These are phyloP conservation scores for Typhlomys cinereus DNA, from an alignment of 2,113 vertebrate genomes.

Conservation along the genomic window DNA sequence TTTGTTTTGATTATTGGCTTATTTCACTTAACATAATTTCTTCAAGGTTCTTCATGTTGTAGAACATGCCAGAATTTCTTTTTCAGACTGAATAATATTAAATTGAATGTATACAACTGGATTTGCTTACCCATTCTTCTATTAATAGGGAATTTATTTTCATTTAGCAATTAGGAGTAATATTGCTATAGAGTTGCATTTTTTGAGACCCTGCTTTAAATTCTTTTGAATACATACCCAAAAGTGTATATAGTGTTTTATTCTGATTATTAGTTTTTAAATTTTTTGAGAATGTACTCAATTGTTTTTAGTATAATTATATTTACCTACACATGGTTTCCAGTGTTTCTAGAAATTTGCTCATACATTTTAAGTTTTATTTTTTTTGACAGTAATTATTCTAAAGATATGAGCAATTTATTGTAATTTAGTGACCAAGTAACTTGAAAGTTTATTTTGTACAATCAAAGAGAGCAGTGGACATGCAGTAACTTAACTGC, in stretches of 20 bases:
- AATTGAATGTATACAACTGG: neutral
- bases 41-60: neutral
- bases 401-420: neutral
- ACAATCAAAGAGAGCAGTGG: neutral
- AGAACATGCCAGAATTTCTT: neutral
- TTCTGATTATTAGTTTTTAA: neutral
- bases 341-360: neutral
- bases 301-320: neutral
- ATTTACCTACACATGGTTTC: neutral
- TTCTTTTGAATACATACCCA: neutral
- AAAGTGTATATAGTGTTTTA: neutral
- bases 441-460: neutral
- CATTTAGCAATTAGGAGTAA: neutral
- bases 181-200: neutral
- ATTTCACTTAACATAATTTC: neutral
- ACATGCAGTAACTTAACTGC: neutral
- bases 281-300: neutral
- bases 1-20: neutral
- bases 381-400: neutral
- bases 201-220: conserved; percentile 17
- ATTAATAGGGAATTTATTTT: neutral
- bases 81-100: neutral
- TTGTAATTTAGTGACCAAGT: neutral
- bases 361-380: neutral
- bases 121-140: neutral